Conservation (phyloP, 2,113 vertebrate genomes). For the Grammomys surdaster region DNA sequence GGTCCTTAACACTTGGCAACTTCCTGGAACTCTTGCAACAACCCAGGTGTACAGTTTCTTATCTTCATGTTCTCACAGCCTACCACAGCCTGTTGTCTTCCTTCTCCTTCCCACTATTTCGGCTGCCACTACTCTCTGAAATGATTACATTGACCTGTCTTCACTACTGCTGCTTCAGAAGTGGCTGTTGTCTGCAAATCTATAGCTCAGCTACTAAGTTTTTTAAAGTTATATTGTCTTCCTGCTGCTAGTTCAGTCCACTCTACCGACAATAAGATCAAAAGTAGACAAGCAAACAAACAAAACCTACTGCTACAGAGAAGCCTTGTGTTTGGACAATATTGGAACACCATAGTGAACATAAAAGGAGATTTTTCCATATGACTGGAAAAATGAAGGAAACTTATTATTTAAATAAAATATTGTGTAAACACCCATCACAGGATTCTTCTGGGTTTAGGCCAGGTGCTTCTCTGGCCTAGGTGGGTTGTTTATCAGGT, state of each 20-base stretch:
- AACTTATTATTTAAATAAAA: background rate
- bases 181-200: background rate
- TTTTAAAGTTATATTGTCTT: too few species aligned
- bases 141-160: too few species aligned
- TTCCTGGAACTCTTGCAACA: background rate
- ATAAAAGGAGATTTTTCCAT: too few species aligned
- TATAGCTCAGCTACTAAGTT: background rate
- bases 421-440: background rate
- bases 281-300: background rate
- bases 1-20: background rate
- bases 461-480: background rate
- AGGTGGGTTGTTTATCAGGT: background rate
- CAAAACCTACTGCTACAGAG: background rate
- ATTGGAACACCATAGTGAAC: background rate
- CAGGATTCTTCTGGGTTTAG: background rate
- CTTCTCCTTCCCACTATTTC: background rate
- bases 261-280: background rate
- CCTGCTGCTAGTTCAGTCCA: background rate
- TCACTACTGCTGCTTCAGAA: background rate
- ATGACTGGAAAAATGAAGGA: background rate
- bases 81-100: background rate
- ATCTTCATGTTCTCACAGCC: background rate
- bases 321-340: background rate
- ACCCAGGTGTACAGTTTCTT: background rate
- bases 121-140: background rate